A percentile compares a stretch with the other conserved stretches of the same genome.
Conservation (phyloP, 2,113 vertebrate species). For the Benitochromis conjunctus region DNA sequence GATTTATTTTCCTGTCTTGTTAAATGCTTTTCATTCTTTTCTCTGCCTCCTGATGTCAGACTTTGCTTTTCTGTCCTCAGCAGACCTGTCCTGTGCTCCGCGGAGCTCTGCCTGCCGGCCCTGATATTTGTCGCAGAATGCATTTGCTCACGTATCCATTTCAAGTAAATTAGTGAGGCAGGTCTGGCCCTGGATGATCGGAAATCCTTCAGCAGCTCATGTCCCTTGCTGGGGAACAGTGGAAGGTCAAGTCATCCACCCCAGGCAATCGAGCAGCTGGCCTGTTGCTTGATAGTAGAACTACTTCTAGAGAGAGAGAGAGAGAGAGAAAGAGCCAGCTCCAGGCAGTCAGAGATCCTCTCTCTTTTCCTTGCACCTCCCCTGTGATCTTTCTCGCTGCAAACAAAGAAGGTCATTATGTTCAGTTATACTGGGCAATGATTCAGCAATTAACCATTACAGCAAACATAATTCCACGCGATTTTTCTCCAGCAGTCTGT, state of each 20-base stretch:
- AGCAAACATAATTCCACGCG: slow-evolving; percentile 24
- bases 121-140: slow-evolving; percentile 11
- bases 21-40: not conserved
- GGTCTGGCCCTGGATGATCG: slow-evolving; percentile 2
- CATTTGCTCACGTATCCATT: slow-evolving; percentile 38
- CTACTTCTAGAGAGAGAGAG: not conserved
- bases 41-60: not conserved
- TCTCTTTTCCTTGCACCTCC: slow-evolving; percentile 3
- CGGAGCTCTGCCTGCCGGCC: not conserved
- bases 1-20: not conserved
- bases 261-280: slow-evolving; percentile 28
- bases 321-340: not conserved
- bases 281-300: slow-evolving; percentile 21
- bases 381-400: slow-evolving; percentile 13
- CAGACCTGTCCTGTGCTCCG: not conserved
- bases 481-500: not conserved
- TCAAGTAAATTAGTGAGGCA: slow-evolving; percentile 39
- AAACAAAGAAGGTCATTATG: slow-evolving; percentile 49
- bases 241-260: slow-evolving; percentile 59
- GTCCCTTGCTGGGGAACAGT: slow-evolving; percentile 16
- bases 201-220: slow-evolving; percentile 16
- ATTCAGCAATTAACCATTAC: slow-evolving; percentile 52
- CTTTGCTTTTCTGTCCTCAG: not conserved
- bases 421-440: slow-evolving; percentile 30
- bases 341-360: not conserved